Evolutionary conservation across 2,888 invertebrate genomes (phyloP).

Genomic region (Phalera bucephala): DNA sequence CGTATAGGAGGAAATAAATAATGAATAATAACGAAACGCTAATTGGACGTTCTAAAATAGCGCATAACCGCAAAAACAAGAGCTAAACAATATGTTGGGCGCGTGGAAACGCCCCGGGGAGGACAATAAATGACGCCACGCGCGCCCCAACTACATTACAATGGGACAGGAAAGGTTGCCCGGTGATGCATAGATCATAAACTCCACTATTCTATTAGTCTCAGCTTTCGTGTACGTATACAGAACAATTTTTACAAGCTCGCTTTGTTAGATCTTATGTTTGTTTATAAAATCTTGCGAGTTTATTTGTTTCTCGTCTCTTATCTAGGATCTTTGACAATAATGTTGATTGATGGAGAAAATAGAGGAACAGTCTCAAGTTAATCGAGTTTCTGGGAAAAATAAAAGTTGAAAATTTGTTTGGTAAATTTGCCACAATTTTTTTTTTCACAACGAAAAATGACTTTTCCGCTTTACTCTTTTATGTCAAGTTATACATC

Average conservation of each 20-base stretch:
- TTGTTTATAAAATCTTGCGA: too few species aligned
- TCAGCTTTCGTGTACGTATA: slow-evolving; percentile 3
- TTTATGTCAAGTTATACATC: too few species aligned
- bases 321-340: too few species aligned
- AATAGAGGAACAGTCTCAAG: too few species aligned
- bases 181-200: slow-evolving; percentile 41
- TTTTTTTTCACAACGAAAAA: too few species aligned
- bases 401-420: too few species aligned
- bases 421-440: too few species aligned
- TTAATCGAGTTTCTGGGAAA: too few species aligned
- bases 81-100: slow-evolving; percentile 18
- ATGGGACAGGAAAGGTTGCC: slow-evolving; percentile 46
- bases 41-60: slow-evolving; percentile 19
- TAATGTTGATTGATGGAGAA: too few species aligned
- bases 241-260: slow-evolving; percentile 5
- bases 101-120: slow-evolving; percentile 16
- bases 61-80: slow-evolving; percentile 13
- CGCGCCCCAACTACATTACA: slow-evolving; percentile 45
- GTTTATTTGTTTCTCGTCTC: too few species aligned
- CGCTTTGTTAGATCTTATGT: slow-evolving; percentile 2
- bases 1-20: slow-evolving; percentile 40
- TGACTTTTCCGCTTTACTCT: too few species aligned
- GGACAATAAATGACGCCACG: slow-evolving; percentile 38
- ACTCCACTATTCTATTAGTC: slow-evolving; percentile 22
- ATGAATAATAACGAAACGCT: slow-evolving; percentile 17